A percentile compares a stretch with the other conserved stretches of the same genome.
These are phyloP conservation scores for Acridotheres tristis DNA, from an alignment of 2,797 vertebrate species.

Conservation along the genomic window DNA sequence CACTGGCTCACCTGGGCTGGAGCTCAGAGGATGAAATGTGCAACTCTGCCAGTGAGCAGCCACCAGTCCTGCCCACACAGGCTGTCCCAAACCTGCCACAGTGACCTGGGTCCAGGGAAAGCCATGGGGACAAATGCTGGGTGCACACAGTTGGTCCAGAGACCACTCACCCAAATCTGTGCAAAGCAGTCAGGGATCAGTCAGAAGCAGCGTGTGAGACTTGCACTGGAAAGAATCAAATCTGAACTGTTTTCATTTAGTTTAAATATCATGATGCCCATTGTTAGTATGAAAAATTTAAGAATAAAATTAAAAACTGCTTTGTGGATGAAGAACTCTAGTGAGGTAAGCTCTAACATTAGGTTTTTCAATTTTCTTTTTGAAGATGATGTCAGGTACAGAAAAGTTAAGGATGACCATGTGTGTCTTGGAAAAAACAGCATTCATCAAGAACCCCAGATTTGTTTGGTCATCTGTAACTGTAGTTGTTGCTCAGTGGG, in stretches of 20 bases:
- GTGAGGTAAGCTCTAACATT: neutral
- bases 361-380: neutral
- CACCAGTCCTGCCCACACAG: neutral
- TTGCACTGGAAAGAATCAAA: neutral
- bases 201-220: neutral
- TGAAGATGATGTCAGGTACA: neutral
- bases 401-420: neutral
- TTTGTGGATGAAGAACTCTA: neutral
- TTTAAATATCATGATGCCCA: neutral
- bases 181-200: neutral
- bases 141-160: rapidly evolving
- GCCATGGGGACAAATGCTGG: neutral
- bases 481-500: neutral
- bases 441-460: neutral
- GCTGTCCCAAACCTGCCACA: neutral
- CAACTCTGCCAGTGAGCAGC: neutral
- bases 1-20: neutral
- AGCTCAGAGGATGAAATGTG: neutral
- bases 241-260: neutral
- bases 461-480: rapidly evolving
- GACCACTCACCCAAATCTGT: neutral
- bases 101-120: rapidly evolving
- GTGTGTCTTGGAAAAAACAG: neutral
- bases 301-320: neutral
- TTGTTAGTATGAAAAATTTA: neutral